Evolutionary conservation across 53 echinoderm and acorn worm genomes (phyloP).

Genomic region (Antedon mediterranea): DNA sequence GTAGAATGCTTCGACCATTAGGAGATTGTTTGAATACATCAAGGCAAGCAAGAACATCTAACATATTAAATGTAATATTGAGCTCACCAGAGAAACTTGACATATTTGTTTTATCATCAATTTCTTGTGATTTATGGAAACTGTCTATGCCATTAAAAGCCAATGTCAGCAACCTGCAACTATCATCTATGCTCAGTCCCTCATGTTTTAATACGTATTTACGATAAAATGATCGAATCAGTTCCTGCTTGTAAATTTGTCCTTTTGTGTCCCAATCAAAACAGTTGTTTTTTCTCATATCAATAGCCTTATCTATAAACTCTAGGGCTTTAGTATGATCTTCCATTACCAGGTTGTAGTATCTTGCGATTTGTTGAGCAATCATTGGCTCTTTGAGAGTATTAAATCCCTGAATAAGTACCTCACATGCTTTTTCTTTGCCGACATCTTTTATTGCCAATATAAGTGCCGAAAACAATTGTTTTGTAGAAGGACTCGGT

Average conservation of each 20-base stretch:
- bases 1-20: not conserved
- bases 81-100: not conserved
- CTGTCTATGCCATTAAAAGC: not conserved
- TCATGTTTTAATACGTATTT: not conserved
- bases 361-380: slow-evolving; percentile 34
- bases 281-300: slow-evolving; percentile 12
- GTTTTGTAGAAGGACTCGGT: slow-evolving; percentile 23
- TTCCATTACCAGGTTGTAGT: not conserved
- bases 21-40: not conserved
- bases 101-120: not conserved
- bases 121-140: not conserved
- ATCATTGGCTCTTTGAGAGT: slow-evolving; percentile 17
- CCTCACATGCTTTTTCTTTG: slow-evolving; percentile 14
- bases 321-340: slow-evolving; percentile 18
- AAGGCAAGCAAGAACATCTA: not conserved
- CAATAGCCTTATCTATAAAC: slow-evolving; percentile 26
- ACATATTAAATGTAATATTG: not conserved
- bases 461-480: slow-evolving; percentile 48
- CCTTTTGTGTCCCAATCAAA: slow-evolving; percentile 55
- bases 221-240: not conserved
- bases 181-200: not conserved
- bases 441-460: slow-evolving; percentile 16
- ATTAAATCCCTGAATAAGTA: slow-evolving; percentile 18
- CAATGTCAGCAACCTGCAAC: not conserved
- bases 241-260: slow-evolving; percentile 15